Base-by-base conservation (phyloP, 2,113 vertebrate species). In the Strix aluco region DNA sequence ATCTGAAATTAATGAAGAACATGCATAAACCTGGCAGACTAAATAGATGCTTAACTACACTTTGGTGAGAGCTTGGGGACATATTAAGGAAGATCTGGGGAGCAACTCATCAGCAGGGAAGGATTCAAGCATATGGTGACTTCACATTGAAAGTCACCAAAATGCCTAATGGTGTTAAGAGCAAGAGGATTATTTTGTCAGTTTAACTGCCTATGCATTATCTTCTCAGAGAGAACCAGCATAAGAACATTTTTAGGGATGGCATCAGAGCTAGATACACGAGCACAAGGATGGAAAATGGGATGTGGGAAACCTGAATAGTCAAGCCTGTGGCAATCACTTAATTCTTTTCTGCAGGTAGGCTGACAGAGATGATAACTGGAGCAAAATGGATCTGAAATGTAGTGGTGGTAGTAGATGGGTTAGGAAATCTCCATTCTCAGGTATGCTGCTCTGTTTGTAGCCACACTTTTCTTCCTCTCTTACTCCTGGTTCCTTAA, bases 11-110 rank as follows among this genome's bases (percentile, higher is more conserved):
- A 91, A 95, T 81, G 75, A 94, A 86, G 57, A 92, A 57, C 42
- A 58, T 86, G 38, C 51, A 86, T 79, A 90, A 96, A 92, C 32
- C 40, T 65, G 65, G 62, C 61, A 95, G 80, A 61, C 36, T 81
- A 95, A 96, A 84, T 81, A 88, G 92, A 92, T 94, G 49, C 54
- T 86, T 94, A 93, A 92, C 88, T 89, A 87, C 38, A 54, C 67
- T 75, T 86, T 84, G 57, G 83, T 51, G 83, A 59, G 77, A 77
- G n/a, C 44, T 61, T 91, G 54, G 86, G 69, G 91, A 92, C 26
- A 61, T 49, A 85, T 54, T 91, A 95, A 91, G 29, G 44, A 80
- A 79, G 40, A 94, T 27, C 55, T 51, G 46, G 65, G 52, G 83
- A 96, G 49, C 72, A 92, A 83, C 47, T 88, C 69, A 75, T 71